Conservation (phyloP, 2,113 vertebrate species). For the Pseudorectes ferrugineus region DNA sequence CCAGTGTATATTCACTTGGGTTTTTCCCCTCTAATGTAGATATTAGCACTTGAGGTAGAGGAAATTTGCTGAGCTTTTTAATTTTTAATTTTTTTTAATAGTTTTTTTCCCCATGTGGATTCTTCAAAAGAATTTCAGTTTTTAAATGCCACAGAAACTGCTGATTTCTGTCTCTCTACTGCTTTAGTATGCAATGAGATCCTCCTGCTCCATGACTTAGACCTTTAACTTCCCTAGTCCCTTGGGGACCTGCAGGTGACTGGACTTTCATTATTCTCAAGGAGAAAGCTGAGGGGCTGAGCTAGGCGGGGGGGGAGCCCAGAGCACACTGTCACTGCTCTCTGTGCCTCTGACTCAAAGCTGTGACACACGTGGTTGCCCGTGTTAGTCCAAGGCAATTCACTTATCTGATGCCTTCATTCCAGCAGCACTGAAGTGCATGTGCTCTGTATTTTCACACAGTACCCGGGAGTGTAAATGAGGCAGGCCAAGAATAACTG, state of each 20-base stretch:
- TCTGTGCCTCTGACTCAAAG: not conserved
- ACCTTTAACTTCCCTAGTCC: not conserved
- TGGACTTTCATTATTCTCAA: not conserved
- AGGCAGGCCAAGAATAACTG: not conserved
- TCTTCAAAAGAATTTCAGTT: not conserved
- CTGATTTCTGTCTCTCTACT: not conserved
- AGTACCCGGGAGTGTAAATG: fast-evolving
- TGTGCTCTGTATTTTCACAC: not conserved
- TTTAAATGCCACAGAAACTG: not conserved
- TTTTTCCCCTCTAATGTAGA: not conserved
- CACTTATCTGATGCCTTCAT: not conserved
- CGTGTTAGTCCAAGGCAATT: not conserved
- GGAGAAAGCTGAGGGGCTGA: not conserved
- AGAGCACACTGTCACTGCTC: not conserved
- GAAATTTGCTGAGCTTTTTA: not conserved
- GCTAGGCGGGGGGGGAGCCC: not conserved
- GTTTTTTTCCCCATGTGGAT: not conserved
- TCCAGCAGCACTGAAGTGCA: not conserved
- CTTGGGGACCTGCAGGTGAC: not conserved
- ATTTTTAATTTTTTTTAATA: not conserved
- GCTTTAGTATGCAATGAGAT: not conserved
- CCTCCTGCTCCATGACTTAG: not conserved
- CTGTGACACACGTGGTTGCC: not conserved
- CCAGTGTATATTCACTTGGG: not conserved
- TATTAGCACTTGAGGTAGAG: not conserved